phyloP scores from a whole-genome alignment of 2,888 invertebrate species.

The Orthonychiurus folsomi region DNA sequence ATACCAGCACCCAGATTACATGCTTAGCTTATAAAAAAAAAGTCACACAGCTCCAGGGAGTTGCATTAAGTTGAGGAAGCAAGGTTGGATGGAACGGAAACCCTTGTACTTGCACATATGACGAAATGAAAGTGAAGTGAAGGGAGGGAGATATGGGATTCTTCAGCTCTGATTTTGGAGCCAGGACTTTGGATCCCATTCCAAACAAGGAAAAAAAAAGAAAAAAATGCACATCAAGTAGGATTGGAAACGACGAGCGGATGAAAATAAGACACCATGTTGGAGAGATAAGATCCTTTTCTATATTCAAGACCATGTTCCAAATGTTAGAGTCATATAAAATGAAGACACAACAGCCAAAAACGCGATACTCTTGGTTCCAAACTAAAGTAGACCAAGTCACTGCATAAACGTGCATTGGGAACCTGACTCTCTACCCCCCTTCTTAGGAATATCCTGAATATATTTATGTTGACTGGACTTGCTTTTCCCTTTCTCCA shows the following conservation, averaged over 20 bases:
- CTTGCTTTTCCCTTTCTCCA: too few relatives aligned
- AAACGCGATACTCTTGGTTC: constrained; percentile 14
- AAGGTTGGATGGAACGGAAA: too few relatives aligned
- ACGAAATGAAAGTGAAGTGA: not conserved
- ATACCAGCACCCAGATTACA: not conserved
- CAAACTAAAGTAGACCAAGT: constrained; percentile 15
- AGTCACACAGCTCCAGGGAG: not conserved
- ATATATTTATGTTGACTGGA: constrained; percentile 11
- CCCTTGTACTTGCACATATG: too few relatives aligned
- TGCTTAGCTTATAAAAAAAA: not conserved
- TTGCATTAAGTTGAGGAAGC: not conserved
- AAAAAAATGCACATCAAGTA: constrained; percentile 20
- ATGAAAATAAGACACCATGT: constrained; percentile 21
- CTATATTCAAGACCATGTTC: constrained; percentile 23
- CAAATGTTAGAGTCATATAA: constrained; percentile 16
- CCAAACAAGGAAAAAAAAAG: not conserved
- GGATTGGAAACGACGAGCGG: constrained; percentile 22
- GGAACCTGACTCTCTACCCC: constrained; percentile 13
- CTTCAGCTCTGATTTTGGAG: not conserved
- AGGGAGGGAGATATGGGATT: not conserved
- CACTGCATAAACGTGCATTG: constrained; percentile 14
- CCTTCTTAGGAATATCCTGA: constrained; percentile 12
- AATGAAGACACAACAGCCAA: constrained; percentile 19
- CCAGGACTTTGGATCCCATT: constrained; percentile 7
- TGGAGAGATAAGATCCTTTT: constrained; percentile 20